Evolutionary conservation across 1,140 invertebrate species (phyloP).

Genomic region (Caligus rogercresseyi): DNA sequence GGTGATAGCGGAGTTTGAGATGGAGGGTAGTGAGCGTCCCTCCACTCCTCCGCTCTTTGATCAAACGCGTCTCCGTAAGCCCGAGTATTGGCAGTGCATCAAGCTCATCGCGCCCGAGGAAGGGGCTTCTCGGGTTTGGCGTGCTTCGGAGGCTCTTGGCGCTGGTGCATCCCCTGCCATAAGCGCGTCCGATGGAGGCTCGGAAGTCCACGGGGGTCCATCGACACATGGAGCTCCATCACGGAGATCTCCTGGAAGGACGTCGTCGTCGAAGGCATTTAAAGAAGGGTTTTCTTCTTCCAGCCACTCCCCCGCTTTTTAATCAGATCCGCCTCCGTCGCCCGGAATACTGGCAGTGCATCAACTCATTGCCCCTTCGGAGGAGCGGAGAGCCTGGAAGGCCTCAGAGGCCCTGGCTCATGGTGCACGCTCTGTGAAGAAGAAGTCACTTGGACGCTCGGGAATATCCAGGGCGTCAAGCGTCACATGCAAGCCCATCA

Average conservation of each 20-base stretch:
- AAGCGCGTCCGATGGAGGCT: neutral
- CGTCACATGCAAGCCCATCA: neutral
- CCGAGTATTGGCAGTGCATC: neutral
- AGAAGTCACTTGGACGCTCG: neutral
- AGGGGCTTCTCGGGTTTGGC: neutral
- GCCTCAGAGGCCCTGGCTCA: neutral
- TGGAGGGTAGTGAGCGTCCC: neutral
- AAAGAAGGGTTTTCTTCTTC: too few relatives aligned
- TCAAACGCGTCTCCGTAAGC: neutral
- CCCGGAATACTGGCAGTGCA: neutral
- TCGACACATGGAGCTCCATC: neutral
- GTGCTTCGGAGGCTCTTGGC: neutral
- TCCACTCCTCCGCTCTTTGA: neutral
- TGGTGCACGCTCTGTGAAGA: neutral
- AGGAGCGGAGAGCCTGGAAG: neutral
- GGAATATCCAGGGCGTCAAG: neutral
- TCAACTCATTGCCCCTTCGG: neutral
- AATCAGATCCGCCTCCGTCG: neutral
- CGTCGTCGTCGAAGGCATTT: neutral
- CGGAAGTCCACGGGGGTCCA: neutral
- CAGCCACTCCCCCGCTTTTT: neutral
- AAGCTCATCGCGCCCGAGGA: neutral
- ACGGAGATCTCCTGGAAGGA: neutral
- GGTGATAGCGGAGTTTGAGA: neutral
- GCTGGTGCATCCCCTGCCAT: neutral